Base-by-base conservation (phyloP, 2,888 invertebrate genomes). In the Limenitis camilla region DNA sequence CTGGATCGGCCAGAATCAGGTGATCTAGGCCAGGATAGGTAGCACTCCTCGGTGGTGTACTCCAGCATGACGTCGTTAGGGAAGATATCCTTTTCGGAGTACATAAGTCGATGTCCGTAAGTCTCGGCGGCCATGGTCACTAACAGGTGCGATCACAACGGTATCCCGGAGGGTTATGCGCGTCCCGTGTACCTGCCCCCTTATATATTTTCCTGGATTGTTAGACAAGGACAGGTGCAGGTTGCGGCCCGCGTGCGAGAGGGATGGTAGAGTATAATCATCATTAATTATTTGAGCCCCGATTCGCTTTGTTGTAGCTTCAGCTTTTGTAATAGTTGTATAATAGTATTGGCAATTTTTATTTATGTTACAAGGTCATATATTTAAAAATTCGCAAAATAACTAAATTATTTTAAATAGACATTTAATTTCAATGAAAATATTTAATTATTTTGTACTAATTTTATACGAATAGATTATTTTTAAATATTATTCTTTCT, bases 1-100 rank as follows among this genome's bases (percentile, higher is more conserved):
- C 88, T 88, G 0, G 88, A 84, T n/a, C 88, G 68, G 2, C 88
- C 88, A 0, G 88, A 88, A 55, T 88, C 88, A 1, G 88, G 88
- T 0, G 88, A 88, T 43, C 87, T 69, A 30, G 88, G 88, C 87
- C 87, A 88, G 9, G 76, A 53, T 5, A 88, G 61, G 35, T 88
- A 86, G 53, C 85, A 83, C 52, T 85, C 85, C 51, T 86, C 87
- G 1, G 80, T 80, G 0, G 78, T 62, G 61, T 86, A 88, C 60
- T 86, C 84, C 70, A 88, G 64, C 79, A 87, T 85, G 52, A 81
- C 81, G 48, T 87, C 86, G 9, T 76, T 76, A 0, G 81, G 66
- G 56, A 87, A 87, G 66, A 86, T 81, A 57, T 87, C 87, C 57
- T 86, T 86, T 55, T 87, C 86, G 47, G 71, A 64, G 63, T 87